Evolutionary conservation across 2,797 vertebrate species (phyloP), one percentile per base, ranked within the genome.

Genomic region (Rhynchonycteris naso): DNA sequence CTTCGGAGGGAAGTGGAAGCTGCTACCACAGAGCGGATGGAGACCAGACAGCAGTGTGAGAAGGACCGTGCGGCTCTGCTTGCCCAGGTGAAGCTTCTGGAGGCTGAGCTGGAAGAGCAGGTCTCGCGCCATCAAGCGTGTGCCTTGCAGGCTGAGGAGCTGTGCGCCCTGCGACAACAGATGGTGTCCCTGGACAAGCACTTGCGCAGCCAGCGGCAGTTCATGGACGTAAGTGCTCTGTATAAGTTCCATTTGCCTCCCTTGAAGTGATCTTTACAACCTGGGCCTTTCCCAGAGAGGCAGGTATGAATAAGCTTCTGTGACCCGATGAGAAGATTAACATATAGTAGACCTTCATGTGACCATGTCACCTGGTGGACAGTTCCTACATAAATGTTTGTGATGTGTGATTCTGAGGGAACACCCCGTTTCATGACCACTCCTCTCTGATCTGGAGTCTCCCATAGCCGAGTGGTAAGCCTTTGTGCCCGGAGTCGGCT

Each of bases 151-250:
- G 98, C 98, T 4, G 95, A 98, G 92, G 98, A 99, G 80, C 98
- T 98, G 1, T 96, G 98, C 18, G 99, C 99, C 90, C 98, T 99
- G 61, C 98, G 97, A 95, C 99, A 99, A 98, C 99, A 98, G 50
- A 98, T 99, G 93, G 98, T 98, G 76, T 98, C 99, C 38, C 99
- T 99, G 47, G 99, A 99, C 97, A 99, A 99, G 96, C 99, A 99
- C 89, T 98, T 99, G 56, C 99, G 99, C 97, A 99, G 98, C 24
- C 98, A 99, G 95, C 98, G 99, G 0, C 99, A 99, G 76, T 99
- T 99, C 96, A 99, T 99, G 97, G 99, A 99, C 66, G 99, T 99
- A 90, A 98, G 98, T 65, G 71, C 54, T 58, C 52, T 16, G 1
- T 71, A 5, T 13, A 3, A 4, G 1, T 22, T 12, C 4, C 16